Conservation (phyloP, 2,113 vertebrate species). For the Gadus chalcogrammus region DNA sequence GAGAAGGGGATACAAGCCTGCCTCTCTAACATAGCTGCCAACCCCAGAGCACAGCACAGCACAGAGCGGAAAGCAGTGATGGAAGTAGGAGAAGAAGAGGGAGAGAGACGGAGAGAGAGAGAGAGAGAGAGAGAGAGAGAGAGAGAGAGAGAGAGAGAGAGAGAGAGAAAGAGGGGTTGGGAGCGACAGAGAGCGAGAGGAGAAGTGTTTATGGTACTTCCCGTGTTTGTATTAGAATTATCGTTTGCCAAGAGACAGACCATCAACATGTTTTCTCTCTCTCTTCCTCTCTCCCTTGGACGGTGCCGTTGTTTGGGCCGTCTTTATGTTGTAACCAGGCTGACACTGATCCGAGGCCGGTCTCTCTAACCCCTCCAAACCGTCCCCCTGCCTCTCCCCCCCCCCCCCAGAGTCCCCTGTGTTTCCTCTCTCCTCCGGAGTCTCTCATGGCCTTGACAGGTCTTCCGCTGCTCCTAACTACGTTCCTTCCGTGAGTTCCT, state of each 20-base stretch:
- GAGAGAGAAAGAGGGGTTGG: not conserved
- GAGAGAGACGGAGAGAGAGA: not conserved
- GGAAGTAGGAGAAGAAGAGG: constrained; percentile 8
- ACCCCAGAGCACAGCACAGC: constrained; percentile 34
- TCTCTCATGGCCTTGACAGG: constrained; percentile 43
- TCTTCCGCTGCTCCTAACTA: constrained; percentile 55
- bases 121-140: not conserved
- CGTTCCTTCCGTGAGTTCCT: constrained; percentile 13
- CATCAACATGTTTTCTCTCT: constrained; percentile 61
- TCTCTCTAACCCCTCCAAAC: constrained; percentile 28
- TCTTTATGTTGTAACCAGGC: constrained; percentile 39
- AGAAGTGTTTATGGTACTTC: constrained; percentile 55
- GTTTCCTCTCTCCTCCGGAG: constrained; percentile 12
- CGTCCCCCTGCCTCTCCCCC: constrained; percentile 8
- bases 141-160: not conserved
- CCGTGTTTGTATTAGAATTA: constrained; percentile 62
- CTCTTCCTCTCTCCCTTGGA: constrained; percentile 36
- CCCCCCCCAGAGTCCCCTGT: not conserved
- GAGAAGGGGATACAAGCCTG: not conserved
- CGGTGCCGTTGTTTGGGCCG: constrained; percentile 34
- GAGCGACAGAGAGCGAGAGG: not conserved
- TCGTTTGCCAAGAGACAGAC: constrained; percentile 66
- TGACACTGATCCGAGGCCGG: constrained; percentile 50
- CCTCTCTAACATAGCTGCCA: constrained; percentile 32
- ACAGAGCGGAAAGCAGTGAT: constrained; percentile 33